Percentiles rank a stretch among this genome's conserved stretches.
Conservation (phyloP, 2,888 invertebrate species). For the Scaptodrosophila latifasciaeformis region DNA sequence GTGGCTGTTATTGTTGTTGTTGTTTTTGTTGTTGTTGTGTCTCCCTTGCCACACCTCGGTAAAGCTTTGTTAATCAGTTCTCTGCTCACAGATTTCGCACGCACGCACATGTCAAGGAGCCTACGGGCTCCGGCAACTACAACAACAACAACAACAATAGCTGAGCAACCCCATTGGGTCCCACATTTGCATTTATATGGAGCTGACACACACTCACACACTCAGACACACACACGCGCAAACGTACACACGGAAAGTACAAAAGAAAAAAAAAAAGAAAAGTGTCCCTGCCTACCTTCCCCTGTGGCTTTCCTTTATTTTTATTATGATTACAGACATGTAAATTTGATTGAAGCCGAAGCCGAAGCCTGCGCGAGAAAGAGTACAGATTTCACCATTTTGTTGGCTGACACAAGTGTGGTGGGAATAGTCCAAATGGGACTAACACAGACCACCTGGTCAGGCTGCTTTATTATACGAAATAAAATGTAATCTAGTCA, state of each 20-base stretch:
- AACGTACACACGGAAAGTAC: too few species aligned
- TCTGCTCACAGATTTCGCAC: slow-evolving; percentile 53
- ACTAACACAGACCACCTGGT: too few species aligned
- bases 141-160: background rate
- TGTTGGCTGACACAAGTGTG: too few species aligned
- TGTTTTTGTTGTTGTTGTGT: background rate
- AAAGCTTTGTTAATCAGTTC: slow-evolving; percentile 57
- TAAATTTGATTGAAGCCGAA: slow-evolving; percentile 30
- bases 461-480: too few species aligned
- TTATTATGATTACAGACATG: slow-evolving; percentile 33
- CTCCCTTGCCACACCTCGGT: slow-evolving; percentile 33
- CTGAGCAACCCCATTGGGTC: slow-evolving; percentile 8
- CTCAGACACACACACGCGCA: too few species aligned
- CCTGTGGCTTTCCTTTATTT: slow-evolving; percentile 23
- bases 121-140: background rate
- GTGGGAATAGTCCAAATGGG: too few species aligned
- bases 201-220: background rate
- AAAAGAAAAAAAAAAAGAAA: too few species aligned
- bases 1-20: too few species aligned
- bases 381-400: too few species aligned
- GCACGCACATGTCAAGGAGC: slow-evolving; percentile 47
- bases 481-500: too few species aligned
- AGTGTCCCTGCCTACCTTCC: slow-evolving; percentile 4
- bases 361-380: too few species aligned
- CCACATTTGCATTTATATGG: slow-evolving; percentile 23